A percentile compares a stretch with the other conserved stretches of the same genome.
These are phyloP conservation scores for Siniperca chuatsi DNA, from an alignment of 2,113 vertebrate genomes.

Conservation along the genomic window DNA sequence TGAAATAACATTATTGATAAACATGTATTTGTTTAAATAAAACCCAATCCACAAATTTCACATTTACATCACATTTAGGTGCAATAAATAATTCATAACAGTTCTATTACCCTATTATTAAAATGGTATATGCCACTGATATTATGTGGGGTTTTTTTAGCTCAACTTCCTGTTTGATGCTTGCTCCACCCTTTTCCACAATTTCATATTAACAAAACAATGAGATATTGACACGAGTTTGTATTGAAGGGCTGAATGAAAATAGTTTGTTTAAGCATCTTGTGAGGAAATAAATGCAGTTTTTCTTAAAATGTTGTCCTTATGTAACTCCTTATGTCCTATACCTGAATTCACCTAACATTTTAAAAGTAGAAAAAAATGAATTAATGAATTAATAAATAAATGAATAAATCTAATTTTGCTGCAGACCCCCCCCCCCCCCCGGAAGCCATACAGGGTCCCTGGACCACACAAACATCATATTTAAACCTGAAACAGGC, in stretches of 20 bases:
- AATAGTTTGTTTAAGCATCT: background rate
- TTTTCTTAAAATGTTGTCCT: background rate
- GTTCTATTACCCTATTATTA: background rate
- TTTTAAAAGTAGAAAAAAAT: background rate
- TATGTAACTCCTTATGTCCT: background rate
- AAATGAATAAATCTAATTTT: background rate
- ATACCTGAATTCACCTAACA: background rate
- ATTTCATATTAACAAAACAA: background rate
- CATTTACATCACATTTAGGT: no score
- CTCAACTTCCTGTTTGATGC: background rate
- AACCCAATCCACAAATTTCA: background rate
- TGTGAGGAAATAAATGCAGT: background rate
- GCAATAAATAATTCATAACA: background rate
- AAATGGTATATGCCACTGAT: background rate
- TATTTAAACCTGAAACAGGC: background rate
- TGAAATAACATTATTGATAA: background rate
- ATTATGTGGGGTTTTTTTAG: background rate
- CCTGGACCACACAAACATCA: background rate
- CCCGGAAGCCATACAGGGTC: background rate
- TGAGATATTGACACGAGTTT: background rate
- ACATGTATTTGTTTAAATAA: background rate
- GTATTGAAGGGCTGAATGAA: background rate
- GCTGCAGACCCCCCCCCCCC: background rate
- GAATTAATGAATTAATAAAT: background rate
- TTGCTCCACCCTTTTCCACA: background rate